Evolutionary conservation across 2,113 vertebrate genomes (phyloP), one percentile per base, ranked within the genome.

Genomic region (Ceyx cyanopectus): DNA sequence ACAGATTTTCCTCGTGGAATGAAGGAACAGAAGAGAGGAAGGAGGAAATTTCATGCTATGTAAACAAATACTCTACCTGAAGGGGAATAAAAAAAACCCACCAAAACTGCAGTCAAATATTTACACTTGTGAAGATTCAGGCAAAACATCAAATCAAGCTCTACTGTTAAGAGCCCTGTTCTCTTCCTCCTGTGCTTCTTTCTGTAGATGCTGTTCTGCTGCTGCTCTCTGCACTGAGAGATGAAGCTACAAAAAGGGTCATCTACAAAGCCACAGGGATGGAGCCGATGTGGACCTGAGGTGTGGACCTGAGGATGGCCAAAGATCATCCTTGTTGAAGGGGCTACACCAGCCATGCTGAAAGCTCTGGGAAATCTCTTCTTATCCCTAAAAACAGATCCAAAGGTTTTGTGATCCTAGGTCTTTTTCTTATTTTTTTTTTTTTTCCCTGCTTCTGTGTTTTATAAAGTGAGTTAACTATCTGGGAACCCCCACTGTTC

Each of bases 1-100:
- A 78, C 67, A 92, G 81, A 57, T 95, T 96, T 94, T 87, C 85
- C 67, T 90, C 1, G 0, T 89, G 84, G 34, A 92, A 30, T 72
- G 46, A 87, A 87, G 81, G 66, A 77, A 85, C 81, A 92, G 86
- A 75, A 86, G 76, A 91, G 85, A 92, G 70, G 81, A 92, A 92
- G 70, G 37, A 81, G 77, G 81, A 87, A 95, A 94, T 91, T 80
- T 72, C 91, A 50, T 85, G 63, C 81, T 82, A 5, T 82, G 87
- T 92, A 95, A 96, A 96, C 87, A 95, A 94, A 91, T 94, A 94
- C 87, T 91, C 60, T 92, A 94, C 90, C 95, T 96, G 93, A 95
- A 94, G 93, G 95, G 75, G 85, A 91, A 92, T 94, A 73, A 79
- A 79, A 70, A 68, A 91, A 76, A 6, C 37, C 37, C 85, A 87